Base-by-base conservation (phyloP, 1,140 invertebrate genomes). In the Drosophila prosaltans region DNA sequence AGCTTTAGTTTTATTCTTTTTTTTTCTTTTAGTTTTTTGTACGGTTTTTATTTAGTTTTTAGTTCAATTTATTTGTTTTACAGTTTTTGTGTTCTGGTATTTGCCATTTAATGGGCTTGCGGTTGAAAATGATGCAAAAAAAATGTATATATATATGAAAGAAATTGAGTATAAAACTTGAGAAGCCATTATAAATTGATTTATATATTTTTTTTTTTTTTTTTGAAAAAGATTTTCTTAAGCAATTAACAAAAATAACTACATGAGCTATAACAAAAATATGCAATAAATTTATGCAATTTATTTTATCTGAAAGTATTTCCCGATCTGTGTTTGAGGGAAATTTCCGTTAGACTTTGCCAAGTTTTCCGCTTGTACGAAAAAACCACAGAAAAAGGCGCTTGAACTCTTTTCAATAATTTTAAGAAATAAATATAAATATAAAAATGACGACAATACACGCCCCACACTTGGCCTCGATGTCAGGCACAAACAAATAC, bases 341-440 rank as follows among this genome's bases (percentile, higher is more conserved):
- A 76, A 65, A 82, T 77, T 88, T 86, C 84, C 80, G 76, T 40
- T 41, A 16, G 64, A 74, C 64, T 68, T 70, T 85, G 66, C 72
- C 78, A 80, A 80, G 63, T 86, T 51, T 41, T 36, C 62, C 24
- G 36, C 21, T 28, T 43, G 21, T 45, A n/a, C 40, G 61, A 65
- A 66, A 79, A 16, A 16, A 16, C 16, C 16, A 16, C 16, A 16
- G 16, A 16, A 16, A 16, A 74, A 63, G 76, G 58, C 72, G 63
- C 66, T 83, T 81, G 67, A 86, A 88, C 72, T 86, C 80, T 83
- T 86, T 79, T 83, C 80, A 88, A 88, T 86, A 80, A 83, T 77
- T 71, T 73, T 63, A 70, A 83, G 59, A 82, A 82, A 78, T 75
- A 80, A 69, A 73, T 72, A 86, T 86, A 86, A 86, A 86, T 86